phyloP scores from a whole-genome alignment of 2,888 invertebrate genomes.

The Amorpha juglandis region DNA sequence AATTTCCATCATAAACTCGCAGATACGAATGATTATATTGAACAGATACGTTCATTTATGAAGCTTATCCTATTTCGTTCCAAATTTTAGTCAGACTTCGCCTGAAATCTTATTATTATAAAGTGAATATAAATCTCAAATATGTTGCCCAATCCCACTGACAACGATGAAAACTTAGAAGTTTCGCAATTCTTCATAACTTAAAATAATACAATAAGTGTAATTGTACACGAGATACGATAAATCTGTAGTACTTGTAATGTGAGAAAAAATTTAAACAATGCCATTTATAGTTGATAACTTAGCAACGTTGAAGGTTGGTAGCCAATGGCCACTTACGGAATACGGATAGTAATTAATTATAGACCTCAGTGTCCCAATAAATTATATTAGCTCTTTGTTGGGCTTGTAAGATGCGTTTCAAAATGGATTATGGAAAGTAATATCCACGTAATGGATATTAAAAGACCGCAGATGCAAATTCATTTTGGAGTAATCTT shows the following conservation, averaged over 20 bases:
- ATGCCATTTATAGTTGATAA: constrained; percentile 17
- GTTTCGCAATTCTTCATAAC: constrained; percentile 30
- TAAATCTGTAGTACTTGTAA: constrained; percentile 32
- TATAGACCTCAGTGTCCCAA: neutral
- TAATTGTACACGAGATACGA: constrained; percentile 35
- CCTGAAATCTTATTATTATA: too few species aligned
- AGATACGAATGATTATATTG: too few species aligned
- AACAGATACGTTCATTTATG: too few species aligned
- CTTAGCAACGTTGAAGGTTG: constrained; percentile 24
- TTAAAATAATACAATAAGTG: constrained; percentile 34
- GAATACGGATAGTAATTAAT: neutral
- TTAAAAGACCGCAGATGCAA: too few species aligned
- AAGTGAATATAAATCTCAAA: neutral
- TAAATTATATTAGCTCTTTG: neutral
- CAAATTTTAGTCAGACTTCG: too few species aligned
- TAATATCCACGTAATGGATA: neutral
- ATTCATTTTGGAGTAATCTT: too few species aligned
- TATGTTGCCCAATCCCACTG: constrained; percentile 30
- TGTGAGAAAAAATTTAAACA: constrained; percentile 26
- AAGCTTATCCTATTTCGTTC: too few species aligned
- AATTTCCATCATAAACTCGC: too few species aligned
- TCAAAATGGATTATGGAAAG: neutral
- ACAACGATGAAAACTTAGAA: constrained; percentile 37
- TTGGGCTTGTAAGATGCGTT: neutral
- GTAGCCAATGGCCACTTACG: neutral